These are phyloP conservation scores for Oreochromis aureus DNA, from an alignment of 2,113 vertebrate species.

Conservation along the genomic window DNA sequence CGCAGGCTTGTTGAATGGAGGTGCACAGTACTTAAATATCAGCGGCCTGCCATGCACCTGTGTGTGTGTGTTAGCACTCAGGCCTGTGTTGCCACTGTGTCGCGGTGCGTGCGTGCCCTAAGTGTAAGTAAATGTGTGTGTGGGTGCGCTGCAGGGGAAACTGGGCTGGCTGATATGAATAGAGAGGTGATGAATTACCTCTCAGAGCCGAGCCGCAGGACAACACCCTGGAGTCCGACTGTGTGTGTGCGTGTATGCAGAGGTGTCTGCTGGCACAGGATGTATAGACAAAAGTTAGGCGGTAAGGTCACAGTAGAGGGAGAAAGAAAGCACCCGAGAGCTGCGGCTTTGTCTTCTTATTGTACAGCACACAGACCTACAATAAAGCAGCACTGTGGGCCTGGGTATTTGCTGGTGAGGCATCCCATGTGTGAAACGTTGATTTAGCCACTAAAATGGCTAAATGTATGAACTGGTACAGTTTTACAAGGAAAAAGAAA, in stretches of 20 bases:
- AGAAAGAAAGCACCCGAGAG: neutral
- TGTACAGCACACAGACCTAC: neutral
- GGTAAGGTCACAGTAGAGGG: neutral
- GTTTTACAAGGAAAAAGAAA: neutral
- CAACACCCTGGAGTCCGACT: constrained; percentile 23
- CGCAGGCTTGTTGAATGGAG: constrained; percentile 47
- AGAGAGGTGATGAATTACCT: constrained; percentile 60
- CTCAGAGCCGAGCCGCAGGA: constrained; percentile 31
- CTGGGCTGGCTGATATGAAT: constrained; percentile 56
- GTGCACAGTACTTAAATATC: constrained; percentile 42
- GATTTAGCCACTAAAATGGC: neutral
- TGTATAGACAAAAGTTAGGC: neutral
- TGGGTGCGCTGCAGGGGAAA: constrained; percentile 9
- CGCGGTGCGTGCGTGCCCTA: neutral
- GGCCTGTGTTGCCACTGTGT: neutral
- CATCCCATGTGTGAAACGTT: neutral
- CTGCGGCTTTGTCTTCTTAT: neutral
- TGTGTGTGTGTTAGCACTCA: neutral
- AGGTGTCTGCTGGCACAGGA: neutral
- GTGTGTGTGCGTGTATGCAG: neutral
- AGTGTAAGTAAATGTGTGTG: neutral
- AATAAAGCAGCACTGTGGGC: neutral
- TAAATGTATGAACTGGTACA: neutral
- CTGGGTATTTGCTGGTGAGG: neutral
- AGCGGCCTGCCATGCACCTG: neutral